Evolutionary conservation across 2,797 vertebrate genomes (phyloP).

Genomic region (Leucoraja ocellata): DNA sequence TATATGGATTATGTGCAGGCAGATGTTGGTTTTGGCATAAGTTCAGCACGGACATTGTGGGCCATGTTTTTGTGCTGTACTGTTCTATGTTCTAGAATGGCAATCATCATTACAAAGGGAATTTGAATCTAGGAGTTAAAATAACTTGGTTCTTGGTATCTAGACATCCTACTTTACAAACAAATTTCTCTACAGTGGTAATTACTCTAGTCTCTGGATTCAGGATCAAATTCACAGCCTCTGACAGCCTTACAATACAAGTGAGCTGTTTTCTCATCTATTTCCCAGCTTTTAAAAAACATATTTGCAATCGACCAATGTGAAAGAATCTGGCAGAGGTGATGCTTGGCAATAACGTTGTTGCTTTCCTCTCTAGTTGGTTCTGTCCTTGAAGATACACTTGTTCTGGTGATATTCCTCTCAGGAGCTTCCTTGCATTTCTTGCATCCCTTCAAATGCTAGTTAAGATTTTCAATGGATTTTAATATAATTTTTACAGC

Average conservation of each 20-base stretch:
- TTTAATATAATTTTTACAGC: neutral
- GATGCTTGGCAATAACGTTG: neutral
- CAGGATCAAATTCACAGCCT: neutral
- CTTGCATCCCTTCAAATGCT: neutral
- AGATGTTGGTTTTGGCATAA: too few relatives aligned
- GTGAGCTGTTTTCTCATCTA: neutral
- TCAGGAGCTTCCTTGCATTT: neutral
- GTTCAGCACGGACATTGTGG: too few relatives aligned
- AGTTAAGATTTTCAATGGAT: neutral
- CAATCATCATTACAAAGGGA: too few relatives aligned
- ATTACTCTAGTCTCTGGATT: neutral
- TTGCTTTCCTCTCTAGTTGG: neutral
- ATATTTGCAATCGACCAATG: neutral
- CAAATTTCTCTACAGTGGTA: too few relatives aligned
- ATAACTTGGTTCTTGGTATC: too few relatives aligned
- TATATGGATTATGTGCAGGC: too few relatives aligned
- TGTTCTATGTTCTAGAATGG: too few relatives aligned
- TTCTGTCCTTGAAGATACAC: neutral
- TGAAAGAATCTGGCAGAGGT: neutral
- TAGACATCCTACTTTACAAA: too few relatives aligned
- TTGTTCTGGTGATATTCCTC: neutral
- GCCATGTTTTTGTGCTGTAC: too few relatives aligned
- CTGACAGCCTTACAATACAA: neutral
- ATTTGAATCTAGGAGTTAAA: too few relatives aligned
- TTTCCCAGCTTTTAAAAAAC: neutral